Base-by-base conservation (phyloP, 2,888 invertebrate species). In the Endomychus coccineus region DNA sequence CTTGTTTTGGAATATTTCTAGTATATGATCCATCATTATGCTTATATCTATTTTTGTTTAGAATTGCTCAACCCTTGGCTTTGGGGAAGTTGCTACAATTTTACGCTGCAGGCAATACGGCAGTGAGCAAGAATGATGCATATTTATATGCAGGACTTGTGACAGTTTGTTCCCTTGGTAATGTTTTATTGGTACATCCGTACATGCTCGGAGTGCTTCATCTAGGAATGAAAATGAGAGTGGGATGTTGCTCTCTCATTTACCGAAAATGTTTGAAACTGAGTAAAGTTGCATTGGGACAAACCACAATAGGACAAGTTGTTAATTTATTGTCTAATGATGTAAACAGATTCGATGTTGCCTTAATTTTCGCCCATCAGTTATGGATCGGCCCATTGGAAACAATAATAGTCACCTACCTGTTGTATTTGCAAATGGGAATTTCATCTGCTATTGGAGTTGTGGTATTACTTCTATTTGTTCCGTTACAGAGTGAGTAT, bases 311-410 rank as follows among this genome's bases (percentile, higher is more conserved):
- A 17, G 80, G 80, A 3, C 80, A 80, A 61, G 73, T 80, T 42
- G 90, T 95, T 16, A 95, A 95, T 62, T 74, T 96, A n/a, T 70
- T 97, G 39, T 91, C 95, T 1, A 97, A 95, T 59, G 96, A 97
- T 64, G 89, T 96, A 45, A 87, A 85, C 54, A 77, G 90, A 40
- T 89, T 92, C 63, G 91, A 92, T 62, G 74, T 85, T 65, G 81
- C 83, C 5, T 73, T 82, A 12, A 68, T 87, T 33, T 88, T 88
- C 59, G 66, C 87, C 12, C 84, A 89, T 61, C 89, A 86, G 55
- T 64, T 92, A 3, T 82, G 89, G 74, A 70, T 89, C 13, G 86
- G 85, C 0, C 91, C 91, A 0, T 58, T 90, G 1, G 83, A 90
- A 63, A 81, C 85, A 11, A 56, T 79, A 0, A 72, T 85, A 23